Evolutionary conservation across 2,888 invertebrate genomes (phyloP).

Genomic region (Leptinotarsa tumamoca): DNA sequence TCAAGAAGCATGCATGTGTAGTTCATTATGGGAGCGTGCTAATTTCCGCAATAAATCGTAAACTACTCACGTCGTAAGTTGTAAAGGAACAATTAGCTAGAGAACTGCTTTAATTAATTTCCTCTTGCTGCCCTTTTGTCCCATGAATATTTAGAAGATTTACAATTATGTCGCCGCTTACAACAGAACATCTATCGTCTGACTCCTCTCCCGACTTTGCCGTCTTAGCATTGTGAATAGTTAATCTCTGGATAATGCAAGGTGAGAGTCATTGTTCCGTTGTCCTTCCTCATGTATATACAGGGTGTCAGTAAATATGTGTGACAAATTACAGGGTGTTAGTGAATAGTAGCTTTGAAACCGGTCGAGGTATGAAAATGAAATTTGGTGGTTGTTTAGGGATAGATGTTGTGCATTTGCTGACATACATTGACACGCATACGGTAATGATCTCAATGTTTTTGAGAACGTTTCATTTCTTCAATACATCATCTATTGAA

Average conservation of each 20-base stretch:
- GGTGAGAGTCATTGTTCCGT: slow-evolving; percentile 1
- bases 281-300: not conserved
- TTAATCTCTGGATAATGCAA: not conserved
- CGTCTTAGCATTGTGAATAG: slow-evolving; percentile 13
- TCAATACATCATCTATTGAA: too few relatives aligned
- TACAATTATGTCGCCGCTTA: slow-evolving; percentile 37
- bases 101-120: slow-evolving; percentile 48
- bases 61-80: slow-evolving; percentile 37
- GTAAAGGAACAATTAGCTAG: slow-evolving; percentile 45
- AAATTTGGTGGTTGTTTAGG: too few relatives aligned
- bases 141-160: slow-evolving; percentile 48
- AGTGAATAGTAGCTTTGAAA: too few relatives aligned
- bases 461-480: too few relatives aligned
- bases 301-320: too few relatives aligned
- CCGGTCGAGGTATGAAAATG: too few relatives aligned
- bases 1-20: not conserved
- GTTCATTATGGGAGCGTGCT: not conserved
- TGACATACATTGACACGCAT: too few relatives aligned
- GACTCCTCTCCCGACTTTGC: not conserved
- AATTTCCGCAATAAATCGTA: not conserved
- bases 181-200: slow-evolving; percentile 19
- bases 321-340: too few relatives aligned
- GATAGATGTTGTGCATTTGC: too few relatives aligned
- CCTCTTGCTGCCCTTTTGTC: slow-evolving; percentile 37
- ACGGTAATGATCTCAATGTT: too few relatives aligned